Base-by-base conservation (phyloP, 64 coral and sea anemone species). In the Cladopsammia gracilis region DNA sequence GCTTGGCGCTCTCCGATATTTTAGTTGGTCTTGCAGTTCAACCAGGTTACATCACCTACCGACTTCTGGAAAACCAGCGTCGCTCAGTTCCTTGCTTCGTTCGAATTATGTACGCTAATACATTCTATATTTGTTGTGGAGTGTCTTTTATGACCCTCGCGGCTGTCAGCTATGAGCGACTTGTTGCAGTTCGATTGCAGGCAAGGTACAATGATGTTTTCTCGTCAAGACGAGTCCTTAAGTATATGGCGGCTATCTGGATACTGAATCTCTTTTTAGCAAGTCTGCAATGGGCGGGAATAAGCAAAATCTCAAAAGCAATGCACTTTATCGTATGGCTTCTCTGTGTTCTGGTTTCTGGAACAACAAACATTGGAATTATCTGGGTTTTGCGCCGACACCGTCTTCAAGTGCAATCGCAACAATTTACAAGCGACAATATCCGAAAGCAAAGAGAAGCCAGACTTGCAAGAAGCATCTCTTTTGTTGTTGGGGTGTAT, bases 81-180 rank as follows among this genome's bases (percentile, higher is more conserved):
- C 85, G 72, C 4, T 92, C 57, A 25, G 94, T 92, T 45, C 90
- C 89, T 34, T 96, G 89, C 64, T 70, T 90, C 8, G 47, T 96
- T 53, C 72, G 94, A 76, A 60, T 96, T 11, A 61, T 92, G 2
- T 96, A 96, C 47, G 81, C 83, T 19, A 78, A 71, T n/a, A 81
- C 83, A 18, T 92, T 92, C 48, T 96, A 78, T 34, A 45, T 96
- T 46, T 96, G 94, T 12, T 96, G 74, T 62, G 89, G 94, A 0
- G 89, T 96, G 43, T 96, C 94, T 51, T 96, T 96, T 69, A 91
- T 96, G 94, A 96, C 94, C 16, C 57, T 96, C 19, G 92, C 75
- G 45, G 85, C 94, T 25, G 60, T 92, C 6, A 92, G 94, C 9
- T 96, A 86, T 23, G 94, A 96, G 69, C 72, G 94, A 47, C 83